Evolutionary conservation across 2,888 invertebrate genomes (phyloP).

Genomic region (Mayetiola destructor): DNA sequence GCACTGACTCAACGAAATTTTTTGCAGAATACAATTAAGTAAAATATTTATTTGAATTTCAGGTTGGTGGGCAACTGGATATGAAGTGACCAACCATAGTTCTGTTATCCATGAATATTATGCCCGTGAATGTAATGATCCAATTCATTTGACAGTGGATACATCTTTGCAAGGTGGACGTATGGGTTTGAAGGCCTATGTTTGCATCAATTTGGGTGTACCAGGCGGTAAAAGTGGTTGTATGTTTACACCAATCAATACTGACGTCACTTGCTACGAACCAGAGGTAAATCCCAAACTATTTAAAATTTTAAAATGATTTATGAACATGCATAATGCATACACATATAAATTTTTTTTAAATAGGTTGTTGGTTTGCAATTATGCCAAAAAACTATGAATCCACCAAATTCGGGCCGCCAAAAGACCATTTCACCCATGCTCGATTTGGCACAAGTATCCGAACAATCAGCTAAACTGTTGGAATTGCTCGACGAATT

Average conservation of each 20-base stretch:
- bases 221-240: constrained; percentile 85
- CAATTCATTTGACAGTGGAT: constrained; percentile 91
- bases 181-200: constrained; percentile 89
- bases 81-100: constrained; percentile 93
- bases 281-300: constrained; percentile 53
- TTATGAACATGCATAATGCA: not conserved
- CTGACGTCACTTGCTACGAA: constrained; percentile 77
- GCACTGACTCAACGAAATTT: not conserved
- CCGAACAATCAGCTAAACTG: constrained; percentile 69
- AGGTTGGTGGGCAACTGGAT: constrained; percentile 97
- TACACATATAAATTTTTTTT: constrained; percentile 17
- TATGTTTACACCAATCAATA: constrained; percentile 92
- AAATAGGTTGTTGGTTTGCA: constrained; percentile 57
- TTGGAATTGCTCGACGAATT: constrained; percentile 61
- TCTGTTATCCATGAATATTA: constrained; percentile 97
- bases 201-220: constrained; percentile 85
- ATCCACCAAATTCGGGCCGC: constrained; percentile 37
- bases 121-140: constrained; percentile 82
- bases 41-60: constrained; percentile 16
- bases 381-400: constrained; percentile 70
- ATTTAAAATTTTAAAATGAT: not conserved
- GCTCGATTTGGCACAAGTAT: constrained; percentile 65
- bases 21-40: not conserved
- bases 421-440: constrained; percentile 52
- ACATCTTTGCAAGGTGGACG: constrained; percentile 74